These are phyloP conservation scores for Chelonus insularis DNA, from an alignment of 1,140 invertebrate genomes.

Conservation along the genomic window DNA sequence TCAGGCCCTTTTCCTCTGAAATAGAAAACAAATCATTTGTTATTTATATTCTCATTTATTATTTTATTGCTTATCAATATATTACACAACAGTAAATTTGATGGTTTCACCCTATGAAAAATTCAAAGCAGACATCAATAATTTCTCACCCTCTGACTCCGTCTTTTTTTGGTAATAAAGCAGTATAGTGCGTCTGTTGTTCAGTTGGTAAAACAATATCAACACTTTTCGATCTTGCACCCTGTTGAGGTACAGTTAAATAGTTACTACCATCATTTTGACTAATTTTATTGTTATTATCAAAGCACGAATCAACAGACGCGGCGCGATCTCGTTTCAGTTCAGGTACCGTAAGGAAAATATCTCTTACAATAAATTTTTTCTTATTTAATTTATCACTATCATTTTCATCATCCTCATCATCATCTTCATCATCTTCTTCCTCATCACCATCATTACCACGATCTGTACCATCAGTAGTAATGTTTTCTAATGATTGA, in stretches of 20 bases:
- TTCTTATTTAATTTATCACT: conserved; percentile 33
- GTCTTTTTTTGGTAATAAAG: conserved; percentile 59
- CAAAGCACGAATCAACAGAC: conserved; percentile 79
- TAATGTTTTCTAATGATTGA: conserved; percentile 43
- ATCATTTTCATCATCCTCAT: conserved; percentile 51
- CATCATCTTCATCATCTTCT: conserved; percentile 54
- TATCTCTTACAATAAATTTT: conserved; percentile 67
- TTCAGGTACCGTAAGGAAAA: conserved; percentile 81
- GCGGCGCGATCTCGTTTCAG: conserved; percentile 79
- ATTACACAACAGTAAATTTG: no score
- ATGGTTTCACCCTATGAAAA: no score
- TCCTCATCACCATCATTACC: conserved; percentile 49
- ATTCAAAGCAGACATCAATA: no score
- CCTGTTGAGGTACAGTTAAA: conserved; percentile 70
- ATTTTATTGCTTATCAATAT: no score
- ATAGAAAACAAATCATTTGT: conserved; percentile 34
- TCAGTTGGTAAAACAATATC: conserved; percentile 89
- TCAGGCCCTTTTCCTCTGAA: conserved; percentile 60
- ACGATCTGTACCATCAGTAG: conserved; percentile 40
- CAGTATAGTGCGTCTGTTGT: conserved; percentile 81
- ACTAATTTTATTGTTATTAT: conserved; percentile 68
- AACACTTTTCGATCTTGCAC: conserved; percentile 81
- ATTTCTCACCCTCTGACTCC: conserved; percentile 56
- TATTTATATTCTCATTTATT: conserved; percentile 9
- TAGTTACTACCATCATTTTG: conserved; percentile 69